Evolutionary conservation across 2,797 vertebrate species (phyloP).

Genomic region (Anolis apletophallus): DNA sequence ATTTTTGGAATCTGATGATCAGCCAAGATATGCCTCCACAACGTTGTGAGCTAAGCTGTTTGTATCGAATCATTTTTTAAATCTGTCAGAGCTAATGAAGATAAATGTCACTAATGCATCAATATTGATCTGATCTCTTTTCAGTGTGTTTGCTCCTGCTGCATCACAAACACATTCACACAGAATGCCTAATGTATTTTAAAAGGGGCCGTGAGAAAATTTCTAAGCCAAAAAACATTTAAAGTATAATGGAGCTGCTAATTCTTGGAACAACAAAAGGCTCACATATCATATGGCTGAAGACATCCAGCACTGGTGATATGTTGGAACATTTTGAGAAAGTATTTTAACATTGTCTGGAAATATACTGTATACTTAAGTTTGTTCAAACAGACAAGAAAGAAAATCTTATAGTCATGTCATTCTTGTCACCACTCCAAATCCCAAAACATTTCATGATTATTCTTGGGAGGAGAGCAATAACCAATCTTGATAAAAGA

Average conservation of each 20-base stretch:
- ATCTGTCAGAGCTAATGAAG: conserved; percentile 7
- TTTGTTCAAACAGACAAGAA: not conserved
- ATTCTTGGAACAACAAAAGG: not conserved
- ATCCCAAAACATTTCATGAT: not conserved
- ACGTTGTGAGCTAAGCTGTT: not conserved
- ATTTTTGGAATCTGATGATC: not conserved
- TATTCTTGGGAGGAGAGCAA: no score
- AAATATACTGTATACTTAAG: not conserved
- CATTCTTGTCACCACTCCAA: not conserved
- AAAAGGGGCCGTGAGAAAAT: not conserved
- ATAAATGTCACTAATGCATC: conserved; percentile 15
- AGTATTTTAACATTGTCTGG: no score
- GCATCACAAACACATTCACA: not conserved
- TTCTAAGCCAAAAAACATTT: not conserved
- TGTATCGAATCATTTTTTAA: conserved; percentile 5
- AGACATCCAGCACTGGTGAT: not conserved
- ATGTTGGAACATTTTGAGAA: no score
- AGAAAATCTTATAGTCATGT: not conserved
- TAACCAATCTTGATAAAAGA: no score
- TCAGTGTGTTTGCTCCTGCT: not conserved
- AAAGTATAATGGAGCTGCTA: not conserved
- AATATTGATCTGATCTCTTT: conserved; percentile 15
- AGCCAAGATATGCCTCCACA: conserved; percentile 5
- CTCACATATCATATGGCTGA: no score
- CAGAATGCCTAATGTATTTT: not conserved